phyloP scores from a whole-genome alignment of 2,797 vertebrate genomes.

The Eurystomus glaucurus region DNA sequence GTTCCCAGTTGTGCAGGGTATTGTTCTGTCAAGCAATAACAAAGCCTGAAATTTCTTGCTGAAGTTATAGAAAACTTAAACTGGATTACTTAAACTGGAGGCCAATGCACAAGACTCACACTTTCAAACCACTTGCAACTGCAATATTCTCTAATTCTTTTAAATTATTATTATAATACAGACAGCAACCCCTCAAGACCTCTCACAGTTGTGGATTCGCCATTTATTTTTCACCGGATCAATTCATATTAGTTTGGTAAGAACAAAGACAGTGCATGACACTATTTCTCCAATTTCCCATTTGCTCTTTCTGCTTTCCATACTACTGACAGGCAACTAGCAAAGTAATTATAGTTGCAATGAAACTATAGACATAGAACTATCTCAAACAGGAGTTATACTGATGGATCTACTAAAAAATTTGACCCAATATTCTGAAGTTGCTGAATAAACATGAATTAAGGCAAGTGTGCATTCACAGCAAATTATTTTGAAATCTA shows the following conservation, averaged over 20 bases:
- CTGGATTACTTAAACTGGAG: not conserved
- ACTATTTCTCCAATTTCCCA: not conserved
- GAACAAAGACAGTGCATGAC: not conserved
- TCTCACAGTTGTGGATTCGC: accelerated
- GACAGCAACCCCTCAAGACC: not conserved
- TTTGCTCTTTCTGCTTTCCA: not conserved
- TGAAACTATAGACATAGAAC: not conserved
- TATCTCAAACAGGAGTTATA: not conserved
- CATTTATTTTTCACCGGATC: not conserved
- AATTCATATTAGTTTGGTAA: accelerated
- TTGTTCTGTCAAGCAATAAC: not conserved
- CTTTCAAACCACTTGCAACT: not conserved
- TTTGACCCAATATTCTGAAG: not conserved
- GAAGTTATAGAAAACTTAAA: not conserved
- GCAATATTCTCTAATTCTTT: not conserved
- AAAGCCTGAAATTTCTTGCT: not conserved
- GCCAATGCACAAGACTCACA: not conserved
- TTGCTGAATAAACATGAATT: not conserved
- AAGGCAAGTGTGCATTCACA: not conserved
- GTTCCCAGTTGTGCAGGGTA: not conserved
- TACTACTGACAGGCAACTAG: not conserved
- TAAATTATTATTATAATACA: not conserved
- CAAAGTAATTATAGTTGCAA: not conserved
- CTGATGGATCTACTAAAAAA: not conserved
- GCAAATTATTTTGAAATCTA: not conserved